phyloP scores from a whole-genome alignment of 2,888 invertebrate species.

The Tortricodes alternella region DNA sequence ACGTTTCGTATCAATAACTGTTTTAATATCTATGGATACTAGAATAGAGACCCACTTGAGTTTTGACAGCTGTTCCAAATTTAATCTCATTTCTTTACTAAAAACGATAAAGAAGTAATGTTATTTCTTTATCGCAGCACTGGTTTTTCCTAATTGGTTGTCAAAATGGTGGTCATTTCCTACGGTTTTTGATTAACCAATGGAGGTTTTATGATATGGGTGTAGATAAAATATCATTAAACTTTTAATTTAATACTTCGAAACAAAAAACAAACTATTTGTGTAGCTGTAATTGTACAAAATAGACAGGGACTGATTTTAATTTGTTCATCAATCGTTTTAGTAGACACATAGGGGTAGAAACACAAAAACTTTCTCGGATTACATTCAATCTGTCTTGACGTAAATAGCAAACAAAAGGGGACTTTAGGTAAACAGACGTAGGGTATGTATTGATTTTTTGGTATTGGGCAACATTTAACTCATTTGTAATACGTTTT shows the following conservation, averaged over 20 bases:
- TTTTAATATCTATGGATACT: too few species aligned
- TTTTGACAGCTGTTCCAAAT: too few species aligned
- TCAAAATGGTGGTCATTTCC: too few species aligned
- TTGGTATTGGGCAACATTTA: not conserved
- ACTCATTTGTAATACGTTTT: not conserved
- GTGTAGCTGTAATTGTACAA: not conserved
- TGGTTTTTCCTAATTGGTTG: too few species aligned
- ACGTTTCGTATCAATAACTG: too few species aligned
- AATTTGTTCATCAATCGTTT: not conserved
- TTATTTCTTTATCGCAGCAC: too few species aligned
- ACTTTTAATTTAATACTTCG: not conserved
- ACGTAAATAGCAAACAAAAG: not conserved
- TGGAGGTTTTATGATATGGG: too few species aligned
- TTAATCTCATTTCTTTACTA: too few species aligned
- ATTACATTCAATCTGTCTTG: slow-evolving; percentile 40
- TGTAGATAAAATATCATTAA: too few species aligned
- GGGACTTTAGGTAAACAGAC: not conserved
- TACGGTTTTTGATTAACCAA: too few species aligned
- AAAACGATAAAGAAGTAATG: too few species aligned
- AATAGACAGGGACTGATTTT: not conserved
- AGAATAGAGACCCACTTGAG: too few species aligned
- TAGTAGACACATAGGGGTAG: slow-evolving; percentile 9
- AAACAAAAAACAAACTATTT: not conserved
- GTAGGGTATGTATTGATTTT: not conserved
- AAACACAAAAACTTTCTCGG: slow-evolving; percentile 56